Evolutionary conservation across 1,140 invertebrate genomes (phyloP).

Genomic region (Lepidotrigona ventralis): DNA sequence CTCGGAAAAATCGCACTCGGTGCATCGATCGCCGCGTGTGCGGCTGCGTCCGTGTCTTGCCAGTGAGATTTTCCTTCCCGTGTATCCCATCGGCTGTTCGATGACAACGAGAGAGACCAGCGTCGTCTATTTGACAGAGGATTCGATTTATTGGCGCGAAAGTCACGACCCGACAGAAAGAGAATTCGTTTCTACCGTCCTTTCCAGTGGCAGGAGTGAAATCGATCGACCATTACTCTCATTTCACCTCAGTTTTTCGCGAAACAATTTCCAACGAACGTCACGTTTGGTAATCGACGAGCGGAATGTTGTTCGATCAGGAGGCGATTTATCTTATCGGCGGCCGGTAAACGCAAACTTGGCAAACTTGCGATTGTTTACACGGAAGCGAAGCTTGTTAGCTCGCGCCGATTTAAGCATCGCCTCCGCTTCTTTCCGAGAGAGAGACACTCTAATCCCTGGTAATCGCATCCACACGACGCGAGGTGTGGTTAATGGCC

Average conservation of each 20-base stretch:
- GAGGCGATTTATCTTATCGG: not conserved
- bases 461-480: not conserved
- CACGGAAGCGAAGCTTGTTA: conserved; percentile 2
- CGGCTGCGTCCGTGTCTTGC: conserved; percentile 35
- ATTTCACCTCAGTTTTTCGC: too few relatives aligned
- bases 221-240: too few relatives aligned
- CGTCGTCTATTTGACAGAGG: not conserved
- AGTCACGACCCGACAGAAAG: not conserved
- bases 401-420: not conserved
- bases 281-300: not conserved
- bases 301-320: not conserved
- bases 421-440: not conserved
- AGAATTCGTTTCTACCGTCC: not conserved
- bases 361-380: not conserved
- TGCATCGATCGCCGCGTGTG: conserved; percentile 38
- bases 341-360: not conserved
- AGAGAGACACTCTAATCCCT: not conserved
- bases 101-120: not conserved
- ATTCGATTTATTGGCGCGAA: too few relatives aligned
- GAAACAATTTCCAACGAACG: too few relatives aligned
- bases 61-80: not conserved
- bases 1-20: conserved; percentile 16
- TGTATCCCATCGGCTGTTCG: not conserved
- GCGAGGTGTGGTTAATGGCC: not conserved
- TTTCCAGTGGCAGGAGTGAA: too few relatives aligned